Percentiles rank a stretch among this genome's conserved stretches.
Conservation (phyloP, 2,113 vertebrate species). For the Pseudopipra pipra region DNA sequence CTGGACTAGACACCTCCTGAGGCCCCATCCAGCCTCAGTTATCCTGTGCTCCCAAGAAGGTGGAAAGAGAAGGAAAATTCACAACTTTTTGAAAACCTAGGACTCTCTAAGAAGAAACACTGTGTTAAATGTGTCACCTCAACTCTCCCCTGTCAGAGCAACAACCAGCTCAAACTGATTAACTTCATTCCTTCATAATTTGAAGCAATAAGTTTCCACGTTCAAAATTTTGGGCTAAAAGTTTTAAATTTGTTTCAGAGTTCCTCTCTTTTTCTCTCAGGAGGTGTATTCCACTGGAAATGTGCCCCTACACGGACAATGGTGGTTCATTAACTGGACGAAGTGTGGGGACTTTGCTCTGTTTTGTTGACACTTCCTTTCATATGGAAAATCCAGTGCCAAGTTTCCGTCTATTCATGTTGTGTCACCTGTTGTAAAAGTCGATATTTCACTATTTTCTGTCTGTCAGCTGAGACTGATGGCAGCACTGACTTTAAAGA, state of each 20-base stretch:
- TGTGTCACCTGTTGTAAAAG: slow-evolving; percentile 68
- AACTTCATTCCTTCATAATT: neutral
- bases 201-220: neutral
- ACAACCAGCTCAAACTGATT: neutral
- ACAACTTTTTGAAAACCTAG: neutral
- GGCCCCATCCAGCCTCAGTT: neutral
- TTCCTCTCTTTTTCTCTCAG: neutral
- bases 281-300: neutral
- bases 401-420: slow-evolving; percentile 50
- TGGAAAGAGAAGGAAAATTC: neutral
- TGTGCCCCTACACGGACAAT: neutral
- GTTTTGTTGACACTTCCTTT: slow-evolving; percentile 64
- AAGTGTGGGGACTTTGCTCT: neutral
- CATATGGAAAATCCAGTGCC: slow-evolving; percentile 61
- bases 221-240: neutral
- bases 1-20: neutral
- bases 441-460: slow-evolving; percentile 72
- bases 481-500: slow-evolving; percentile 71
- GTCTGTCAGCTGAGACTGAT: slow-evolving; percentile 63
- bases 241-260: neutral
- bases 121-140: neutral
- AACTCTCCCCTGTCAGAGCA: neutral
- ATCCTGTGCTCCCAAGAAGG: neutral
- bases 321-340: neutral
- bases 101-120: neutral